Percentiles rank a stretch among this genome's conserved stretches.
These are phyloP conservation scores for Pipistrellus pipistrellus DNA, from an alignment of 2,797 vertebrate genomes.

Conservation along the genomic window DNA sequence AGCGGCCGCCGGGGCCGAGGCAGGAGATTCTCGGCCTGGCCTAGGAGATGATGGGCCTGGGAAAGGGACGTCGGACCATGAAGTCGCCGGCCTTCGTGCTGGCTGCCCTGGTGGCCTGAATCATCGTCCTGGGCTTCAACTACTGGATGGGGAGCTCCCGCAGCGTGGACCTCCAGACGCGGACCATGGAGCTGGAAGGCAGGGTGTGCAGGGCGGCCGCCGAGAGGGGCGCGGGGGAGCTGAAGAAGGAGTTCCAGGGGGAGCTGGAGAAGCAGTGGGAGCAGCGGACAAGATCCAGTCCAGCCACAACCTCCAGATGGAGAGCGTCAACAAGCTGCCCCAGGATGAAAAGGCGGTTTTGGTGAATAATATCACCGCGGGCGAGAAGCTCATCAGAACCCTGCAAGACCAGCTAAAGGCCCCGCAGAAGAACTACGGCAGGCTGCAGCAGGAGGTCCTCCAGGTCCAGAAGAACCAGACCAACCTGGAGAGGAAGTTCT, in stretches of 20 bases:
- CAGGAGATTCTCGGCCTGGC: not conserved
- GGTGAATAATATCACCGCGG: slow-evolving; percentile 87
- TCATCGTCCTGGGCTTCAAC: slow-evolving; percentile 95
- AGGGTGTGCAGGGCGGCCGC: slow-evolving; percentile 90
- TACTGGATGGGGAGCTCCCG: slow-evolving; percentile 97
- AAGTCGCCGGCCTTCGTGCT: slow-evolving; percentile 94
- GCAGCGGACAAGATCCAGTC: slow-evolving; percentile 92
- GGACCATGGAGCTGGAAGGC: slow-evolving; percentile 93
- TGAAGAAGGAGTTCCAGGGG: slow-evolving; percentile 94
- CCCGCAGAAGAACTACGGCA: slow-evolving; percentile 87
- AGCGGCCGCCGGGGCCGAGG: no score
- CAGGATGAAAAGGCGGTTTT: slow-evolving; percentile 93
- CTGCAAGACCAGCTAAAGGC: slow-evolving; percentile 88
- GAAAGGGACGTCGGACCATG: slow-evolving; percentile 93
- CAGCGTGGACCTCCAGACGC: slow-evolving; percentile 94
- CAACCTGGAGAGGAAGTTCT: slow-evolving; percentile 89
- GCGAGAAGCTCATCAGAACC: slow-evolving; percentile 85
- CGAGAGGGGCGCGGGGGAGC: slow-evolving; percentile 91
- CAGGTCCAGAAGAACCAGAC: slow-evolving; percentile 89
- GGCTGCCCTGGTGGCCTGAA: slow-evolving; percentile 92
- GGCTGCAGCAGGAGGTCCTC: slow-evolving; percentile 86
- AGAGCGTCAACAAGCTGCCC: slow-evolving; percentile 89
- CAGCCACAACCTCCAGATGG: slow-evolving; percentile 92
- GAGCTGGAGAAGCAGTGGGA: no score
- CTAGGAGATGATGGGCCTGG: slow-evolving; percentile 92